phyloP scores from a whole-genome alignment of 2,888 invertebrate genomes.

The Sinelater perroti region DNA sequence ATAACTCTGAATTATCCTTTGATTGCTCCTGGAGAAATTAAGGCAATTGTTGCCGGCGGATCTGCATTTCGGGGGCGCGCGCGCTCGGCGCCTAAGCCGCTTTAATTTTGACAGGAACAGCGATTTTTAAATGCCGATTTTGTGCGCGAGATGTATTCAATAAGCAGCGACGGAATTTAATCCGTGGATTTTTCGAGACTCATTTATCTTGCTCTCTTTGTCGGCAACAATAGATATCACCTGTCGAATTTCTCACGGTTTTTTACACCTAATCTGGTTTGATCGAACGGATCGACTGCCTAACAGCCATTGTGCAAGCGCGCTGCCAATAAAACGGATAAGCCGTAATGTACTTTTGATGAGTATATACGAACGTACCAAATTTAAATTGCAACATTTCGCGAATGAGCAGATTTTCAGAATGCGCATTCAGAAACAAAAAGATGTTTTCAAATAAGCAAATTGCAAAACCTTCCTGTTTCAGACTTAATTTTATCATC shows the following conservation, averaged over 20 bases:
- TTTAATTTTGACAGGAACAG: not conserved
- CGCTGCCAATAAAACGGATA: slow-evolving; percentile 28
- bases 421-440: too few relatives aligned
- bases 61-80: slow-evolving; percentile 3
- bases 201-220: slow-evolving; percentile 34
- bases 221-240: slow-evolving; percentile 35
- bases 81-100: not conserved
- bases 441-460: not conserved
- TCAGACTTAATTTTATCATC: too few relatives aligned
- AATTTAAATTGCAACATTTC: slow-evolving; percentile 25
- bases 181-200: slow-evolving; percentile 24
- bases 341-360: slow-evolving; percentile 34
- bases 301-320: slow-evolving; percentile 31
- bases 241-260: slow-evolving; percentile 36
- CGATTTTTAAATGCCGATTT: slow-evolving; percentile 11
- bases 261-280: slow-evolving; percentile 37
- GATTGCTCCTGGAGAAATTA: slow-evolving; percentile 24
- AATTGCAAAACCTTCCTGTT: too few relatives aligned
- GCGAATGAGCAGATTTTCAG: slow-evolving; percentile 22
- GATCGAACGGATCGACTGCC: slow-evolving; percentile 32
- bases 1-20: slow-evolving; percentile 17
- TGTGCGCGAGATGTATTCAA: slow-evolving; percentile 10
- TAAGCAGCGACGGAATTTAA: slow-evolving; percentile 17
- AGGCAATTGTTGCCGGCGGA: slow-evolving; percentile 44
- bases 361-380: too few relatives aligned